Evolutionary conservation across 2,113 vertebrate genomes (phyloP).

Genomic region (Camelus dromedarius): DNA sequence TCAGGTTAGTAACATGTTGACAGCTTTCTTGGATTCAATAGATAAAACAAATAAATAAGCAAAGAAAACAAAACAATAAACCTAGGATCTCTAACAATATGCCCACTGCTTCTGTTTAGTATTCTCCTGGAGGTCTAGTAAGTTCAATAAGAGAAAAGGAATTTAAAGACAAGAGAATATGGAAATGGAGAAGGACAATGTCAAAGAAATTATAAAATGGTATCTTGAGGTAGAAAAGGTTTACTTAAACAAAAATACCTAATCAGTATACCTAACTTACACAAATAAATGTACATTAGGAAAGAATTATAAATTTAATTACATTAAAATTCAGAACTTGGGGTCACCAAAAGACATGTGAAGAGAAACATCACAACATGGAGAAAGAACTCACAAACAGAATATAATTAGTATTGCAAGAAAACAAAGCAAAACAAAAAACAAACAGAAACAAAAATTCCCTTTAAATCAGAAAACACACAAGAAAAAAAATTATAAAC

Average conservation of each 20-base stretch:
- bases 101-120: not conserved
- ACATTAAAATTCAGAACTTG: slow-evolving; percentile 5
- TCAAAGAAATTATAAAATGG: not conserved
- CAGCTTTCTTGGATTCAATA: not conserved
- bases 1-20: slow-evolving; percentile 22
- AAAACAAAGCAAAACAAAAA: slow-evolving; percentile 11
- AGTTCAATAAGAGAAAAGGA: not conserved
- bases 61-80: not conserved
- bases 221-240: not conserved
- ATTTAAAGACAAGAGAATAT: not conserved
- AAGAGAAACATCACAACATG: not conserved
- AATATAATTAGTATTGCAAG: not conserved
- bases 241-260: slow-evolving; percentile 17
- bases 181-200: not conserved
- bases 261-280: not conserved
- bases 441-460: not conserved
- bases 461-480: not conserved
- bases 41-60: not conserved
- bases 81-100: not conserved
- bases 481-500: not conserved
- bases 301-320: slow-evolving; percentile 19
- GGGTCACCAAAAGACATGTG: not conserved
- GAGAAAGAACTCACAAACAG: not conserved
- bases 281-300: not conserved
- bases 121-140: not conserved